phyloP scores from a whole-genome alignment of 2,888 invertebrate genomes.

The Calameuta filiformis region DNA sequence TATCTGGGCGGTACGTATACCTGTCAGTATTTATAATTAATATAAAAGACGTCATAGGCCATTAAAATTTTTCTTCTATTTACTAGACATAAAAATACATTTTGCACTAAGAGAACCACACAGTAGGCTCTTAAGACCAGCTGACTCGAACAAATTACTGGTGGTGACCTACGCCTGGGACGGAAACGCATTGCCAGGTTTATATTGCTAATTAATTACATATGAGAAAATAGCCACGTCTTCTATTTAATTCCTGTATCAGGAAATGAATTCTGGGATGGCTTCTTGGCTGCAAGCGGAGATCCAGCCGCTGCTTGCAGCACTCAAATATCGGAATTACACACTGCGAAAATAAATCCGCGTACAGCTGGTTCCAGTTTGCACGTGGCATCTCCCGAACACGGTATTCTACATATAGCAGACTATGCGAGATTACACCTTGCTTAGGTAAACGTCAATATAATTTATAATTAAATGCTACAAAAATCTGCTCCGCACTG shows the following conservation, averaged over 20 bases:
- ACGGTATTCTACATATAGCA: conserved; percentile 59
- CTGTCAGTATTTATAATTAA: not conserved
- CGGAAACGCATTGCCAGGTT: conserved; percentile 75
- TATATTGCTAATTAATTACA: not conserved
- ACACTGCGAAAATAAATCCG: conserved; percentile 72
- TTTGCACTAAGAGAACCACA: conserved; percentile 60
- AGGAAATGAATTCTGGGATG: conserved; percentile 80
- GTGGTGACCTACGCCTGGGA: conserved; percentile 80
- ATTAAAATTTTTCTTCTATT: not conserved
- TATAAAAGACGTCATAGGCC: not conserved
- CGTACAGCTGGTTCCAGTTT: conserved; percentile 68
- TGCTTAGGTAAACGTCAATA: conserved; percentile 49
- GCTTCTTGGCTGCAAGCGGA: conserved; percentile 69
- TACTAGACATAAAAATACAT: conserved; percentile 60
- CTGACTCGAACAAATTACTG: conserved; percentile 64
- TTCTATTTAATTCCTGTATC: not conserved
- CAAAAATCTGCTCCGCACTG: not conserved
- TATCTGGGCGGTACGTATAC: conserved; percentile 52
- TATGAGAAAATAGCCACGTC: not conserved
- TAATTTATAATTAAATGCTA: not conserved
- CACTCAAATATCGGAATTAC: conserved; percentile 72
- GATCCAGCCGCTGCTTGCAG: conserved; percentile 75
- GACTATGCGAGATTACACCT: conserved; percentile 59
- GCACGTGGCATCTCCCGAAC: conserved; percentile 66
- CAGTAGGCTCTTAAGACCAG: conserved; percentile 48